A percentile compares a stretch with the other conserved stretches of the same genome.
These are phyloP conservation scores for Fopius arisanus DNA, from an alignment of 1,140 invertebrate species.

Conservation along the genomic window DNA sequence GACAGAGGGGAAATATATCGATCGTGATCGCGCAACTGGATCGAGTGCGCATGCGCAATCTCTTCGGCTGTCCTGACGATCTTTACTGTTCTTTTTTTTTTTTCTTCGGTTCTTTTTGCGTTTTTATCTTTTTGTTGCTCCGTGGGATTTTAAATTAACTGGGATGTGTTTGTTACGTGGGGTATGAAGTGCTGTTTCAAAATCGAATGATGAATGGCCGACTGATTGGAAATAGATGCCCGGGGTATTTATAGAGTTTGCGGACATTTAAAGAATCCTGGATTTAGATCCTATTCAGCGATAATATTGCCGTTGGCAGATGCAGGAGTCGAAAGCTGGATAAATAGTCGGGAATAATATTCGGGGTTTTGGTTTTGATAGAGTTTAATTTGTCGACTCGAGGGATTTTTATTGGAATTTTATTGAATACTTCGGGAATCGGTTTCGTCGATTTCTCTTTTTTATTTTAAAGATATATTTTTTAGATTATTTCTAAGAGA, in stretches of 20 bases:
- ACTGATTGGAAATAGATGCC: not conserved
- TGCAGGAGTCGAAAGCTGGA: not conserved
- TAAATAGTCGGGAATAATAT: not conserved
- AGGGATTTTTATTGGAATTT: too few relatives aligned
- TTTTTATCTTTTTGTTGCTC: conserved; percentile 12
- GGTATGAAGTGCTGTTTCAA: conserved; percentile 14
- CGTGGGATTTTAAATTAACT: conserved; percentile 27
- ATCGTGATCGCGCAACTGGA: conserved; percentile 33
- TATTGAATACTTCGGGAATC: too few relatives aligned
- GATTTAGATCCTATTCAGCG: not conserved
- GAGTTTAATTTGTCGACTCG: not conserved
- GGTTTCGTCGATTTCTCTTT: too few relatives aligned
- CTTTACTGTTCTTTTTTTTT: not conserved
- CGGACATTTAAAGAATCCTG: not conserved
- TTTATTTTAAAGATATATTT: too few relatives aligned
- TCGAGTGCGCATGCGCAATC: conserved; percentile 27
- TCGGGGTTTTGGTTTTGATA: not conserved
- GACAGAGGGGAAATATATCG: conserved; percentile 1
- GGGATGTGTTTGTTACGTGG: conserved; percentile 15
- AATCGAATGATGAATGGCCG: conserved; percentile 6
- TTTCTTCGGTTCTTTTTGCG: not conserved
- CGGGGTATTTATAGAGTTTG: not conserved
- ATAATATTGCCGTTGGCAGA: not conserved
- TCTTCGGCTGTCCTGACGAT: not conserved
- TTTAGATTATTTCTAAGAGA: too few relatives aligned